Evolutionary conservation across 2,113 vertebrate species (phyloP), one percentile per base, ranked within the genome.

Genomic region (Anhinga rufa): DNA sequence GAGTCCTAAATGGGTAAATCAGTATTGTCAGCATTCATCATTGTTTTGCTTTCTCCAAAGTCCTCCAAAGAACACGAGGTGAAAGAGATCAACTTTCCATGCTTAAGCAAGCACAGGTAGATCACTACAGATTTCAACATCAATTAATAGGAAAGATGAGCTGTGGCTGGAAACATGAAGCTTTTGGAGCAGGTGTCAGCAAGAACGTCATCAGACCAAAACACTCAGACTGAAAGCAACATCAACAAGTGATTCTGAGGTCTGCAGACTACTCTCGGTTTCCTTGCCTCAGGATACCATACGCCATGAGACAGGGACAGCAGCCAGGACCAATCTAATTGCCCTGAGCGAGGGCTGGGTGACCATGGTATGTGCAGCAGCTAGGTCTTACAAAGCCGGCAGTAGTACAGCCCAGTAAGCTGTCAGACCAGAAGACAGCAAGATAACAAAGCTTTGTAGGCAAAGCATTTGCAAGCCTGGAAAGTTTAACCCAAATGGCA

Each of bases 61-160:
- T 70, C 38, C 62, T 85, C 74, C 38, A 40, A 44, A 76, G 78
- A 94, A 92, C 81, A 79, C 0, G 8, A 92, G 91, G 87, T 87
- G 44, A 85, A 87, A 89, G 81, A 79, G 86, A 95, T 92, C 36
- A 72, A 46, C 62, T 96, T 91, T 46, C 91, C 34, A 32, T 22
- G 57, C 84, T 95, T 85, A 94, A 82, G 81, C 57, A 96, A 87
- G 84, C 81, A 82, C 70, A 76, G 66, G 84, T 92, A 89, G 92
- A 94, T 90, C 70, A 36, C 95, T 46, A 93, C 90, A 94, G 94
- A 91, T 90, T 94, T 95, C 91, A 94, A 93, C 91, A 92, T 42
- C 82, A 97, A 87, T 92, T 87, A 96, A 95, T 75, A 91, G 70
- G 81, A 66, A 95, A 94, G 82, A 91, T 62, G 93, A 96, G 94